Evolutionary conservation across 2,888 invertebrate genomes (phyloP).

Genomic region (Tenthredo livida): DNA sequence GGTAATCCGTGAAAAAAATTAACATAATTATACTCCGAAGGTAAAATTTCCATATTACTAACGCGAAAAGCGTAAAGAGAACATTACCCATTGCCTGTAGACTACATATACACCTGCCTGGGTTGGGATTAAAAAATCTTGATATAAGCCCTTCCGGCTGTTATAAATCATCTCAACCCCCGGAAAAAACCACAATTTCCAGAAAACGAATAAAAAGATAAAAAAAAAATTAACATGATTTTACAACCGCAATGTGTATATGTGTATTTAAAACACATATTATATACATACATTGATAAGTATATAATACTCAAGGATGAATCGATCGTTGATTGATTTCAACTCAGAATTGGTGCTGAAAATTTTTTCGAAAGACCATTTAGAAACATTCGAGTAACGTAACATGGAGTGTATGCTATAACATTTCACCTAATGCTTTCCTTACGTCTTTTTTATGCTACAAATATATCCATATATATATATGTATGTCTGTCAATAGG

Average conservation of each 20-base stretch:
- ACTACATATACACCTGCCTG: neutral
- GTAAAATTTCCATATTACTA: conserved; percentile 29
- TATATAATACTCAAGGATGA: neutral
- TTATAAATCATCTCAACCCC: neutral
- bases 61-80: conserved; percentile 13
- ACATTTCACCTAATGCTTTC: neutral
- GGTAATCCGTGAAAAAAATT: conserved; percentile 2
- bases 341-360: neutral
- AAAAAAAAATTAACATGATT: neutral
- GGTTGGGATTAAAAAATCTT: neutral
- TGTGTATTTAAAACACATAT: neutral
- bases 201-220: neutral
- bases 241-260: neutral
- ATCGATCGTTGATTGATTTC: neutral
- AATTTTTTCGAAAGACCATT: neutral
- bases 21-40: conserved; percentile 27
- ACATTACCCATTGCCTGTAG: neutral
- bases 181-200: neutral
- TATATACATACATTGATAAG: neutral
- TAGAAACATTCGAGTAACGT: neutral
- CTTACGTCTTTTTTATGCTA: neutral
- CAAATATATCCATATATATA: neutral
- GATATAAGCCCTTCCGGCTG: neutral
- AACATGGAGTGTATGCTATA: neutral
- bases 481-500: neutral